Conservation (phyloP, 1,140 invertebrate species). For the Trichonephila clavipes region DNA sequence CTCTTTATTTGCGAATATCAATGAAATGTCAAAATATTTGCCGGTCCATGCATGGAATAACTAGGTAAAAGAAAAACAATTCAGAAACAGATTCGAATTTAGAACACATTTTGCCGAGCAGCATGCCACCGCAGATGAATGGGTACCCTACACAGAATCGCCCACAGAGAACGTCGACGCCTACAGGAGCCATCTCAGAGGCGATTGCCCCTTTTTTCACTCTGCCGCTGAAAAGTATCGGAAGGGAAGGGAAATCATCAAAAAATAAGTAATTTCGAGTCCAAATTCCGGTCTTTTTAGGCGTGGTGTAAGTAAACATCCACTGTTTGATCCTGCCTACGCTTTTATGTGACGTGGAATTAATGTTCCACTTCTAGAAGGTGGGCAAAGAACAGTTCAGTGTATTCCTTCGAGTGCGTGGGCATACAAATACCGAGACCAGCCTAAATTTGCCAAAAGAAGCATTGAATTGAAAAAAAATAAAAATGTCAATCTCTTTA, state of each 20-base stretch:
- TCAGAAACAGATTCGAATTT: not conserved
- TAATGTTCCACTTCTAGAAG: not conserved
- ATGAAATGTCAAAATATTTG: too few relatives aligned
- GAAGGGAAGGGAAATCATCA: not conserved
- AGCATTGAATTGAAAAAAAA: not conserved
- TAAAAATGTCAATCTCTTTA: too few relatives aligned
- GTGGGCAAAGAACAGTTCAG: not conserved
- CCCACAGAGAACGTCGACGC: not conserved
- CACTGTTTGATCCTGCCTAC: conserved; percentile 47
- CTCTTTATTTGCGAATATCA: too few relatives aligned
- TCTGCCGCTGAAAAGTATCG: not conserved
- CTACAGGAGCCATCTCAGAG: not conserved
- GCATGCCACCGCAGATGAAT: not conserved
- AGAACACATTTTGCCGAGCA: not conserved
- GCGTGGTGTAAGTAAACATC: conserved; percentile 28
- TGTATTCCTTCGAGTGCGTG: not conserved
- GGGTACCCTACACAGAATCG: not conserved
- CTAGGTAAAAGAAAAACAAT: too few relatives aligned
- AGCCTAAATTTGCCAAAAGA: not conserved
- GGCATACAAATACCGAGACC: not conserved
- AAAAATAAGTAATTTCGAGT: not conserved
- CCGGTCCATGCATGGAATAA: too few relatives aligned
- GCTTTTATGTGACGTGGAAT: not conserved
- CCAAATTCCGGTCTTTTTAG: conserved; percentile 39
- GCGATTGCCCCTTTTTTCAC: conserved; percentile 37